Conservation (phyloP, 2,113 vertebrate genomes). For the Spea bombifrons region DNA sequence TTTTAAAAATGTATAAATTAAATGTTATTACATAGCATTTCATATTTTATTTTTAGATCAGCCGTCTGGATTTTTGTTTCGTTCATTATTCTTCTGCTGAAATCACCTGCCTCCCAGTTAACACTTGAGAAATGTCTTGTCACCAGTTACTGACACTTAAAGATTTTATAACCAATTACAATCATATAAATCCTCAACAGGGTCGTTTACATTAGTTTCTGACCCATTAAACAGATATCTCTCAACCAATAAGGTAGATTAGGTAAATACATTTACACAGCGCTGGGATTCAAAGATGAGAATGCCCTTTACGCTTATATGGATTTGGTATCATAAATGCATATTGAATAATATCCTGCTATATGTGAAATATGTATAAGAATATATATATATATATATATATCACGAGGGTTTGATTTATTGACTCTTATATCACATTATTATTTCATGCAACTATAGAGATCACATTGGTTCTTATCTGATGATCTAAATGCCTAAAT, state of each 20-base stretch:
- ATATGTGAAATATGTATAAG: too few species aligned
- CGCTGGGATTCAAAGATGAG: background rate
- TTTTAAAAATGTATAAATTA: background rate
- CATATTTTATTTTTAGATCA: background rate
- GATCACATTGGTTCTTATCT: too few species aligned
- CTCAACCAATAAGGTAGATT: conserved; percentile 13
- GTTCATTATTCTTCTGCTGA: background rate
- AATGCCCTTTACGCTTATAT: background rate
- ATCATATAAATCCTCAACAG: conserved; percentile 64
- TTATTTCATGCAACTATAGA: too few species aligned
- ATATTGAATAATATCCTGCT: conserved; percentile 10
- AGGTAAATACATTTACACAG: background rate
- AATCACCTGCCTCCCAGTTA: background rate
- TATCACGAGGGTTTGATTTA: too few species aligned
- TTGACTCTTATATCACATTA: too few species aligned
- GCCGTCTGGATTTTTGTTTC: background rate
- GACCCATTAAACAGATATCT: conserved; percentile 54
- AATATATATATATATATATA: too few species aligned
- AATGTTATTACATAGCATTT: background rate
- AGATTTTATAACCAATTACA: conserved; percentile 69
- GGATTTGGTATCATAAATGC: background rate
- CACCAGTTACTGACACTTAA: conserved; percentile 57
- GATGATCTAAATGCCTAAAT: too few species aligned
- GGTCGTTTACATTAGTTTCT: conserved; percentile 57
- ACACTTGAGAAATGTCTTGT: conserved; percentile 10